phyloP scores from a whole-genome alignment of 2,113 vertebrate genomes.

The Aphelocoma coerulescens region DNA sequence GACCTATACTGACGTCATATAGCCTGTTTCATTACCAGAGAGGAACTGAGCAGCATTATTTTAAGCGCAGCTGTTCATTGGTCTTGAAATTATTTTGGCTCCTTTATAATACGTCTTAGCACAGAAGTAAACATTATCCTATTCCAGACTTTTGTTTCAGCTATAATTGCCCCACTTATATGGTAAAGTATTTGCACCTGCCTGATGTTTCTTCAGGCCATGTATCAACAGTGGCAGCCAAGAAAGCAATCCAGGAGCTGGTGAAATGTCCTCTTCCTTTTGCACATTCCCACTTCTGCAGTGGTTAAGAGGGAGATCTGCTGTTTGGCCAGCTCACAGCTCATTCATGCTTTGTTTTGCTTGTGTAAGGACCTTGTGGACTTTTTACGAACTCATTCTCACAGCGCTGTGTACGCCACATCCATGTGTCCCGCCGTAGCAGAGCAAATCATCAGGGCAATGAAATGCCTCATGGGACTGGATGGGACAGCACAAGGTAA shows the following conservation, averaged over 20 bases:
- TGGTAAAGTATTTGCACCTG: not conserved
- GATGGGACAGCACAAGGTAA: constrained; percentile 85
- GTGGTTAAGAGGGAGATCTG: not conserved
- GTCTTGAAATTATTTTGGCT: not conserved
- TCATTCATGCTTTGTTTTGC: constrained; percentile 54
- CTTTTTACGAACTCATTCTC: constrained; percentile 85
- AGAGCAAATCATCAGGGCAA: constrained; percentile 84
- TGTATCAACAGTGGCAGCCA: not conserved
- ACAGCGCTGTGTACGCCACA: constrained; percentile 83
- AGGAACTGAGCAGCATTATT: not conserved
- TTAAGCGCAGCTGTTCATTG: not conserved
- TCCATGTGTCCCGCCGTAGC: constrained; percentile 85
- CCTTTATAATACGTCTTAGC: not conserved
- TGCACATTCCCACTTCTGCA: not conserved
- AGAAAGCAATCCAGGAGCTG: not conserved
- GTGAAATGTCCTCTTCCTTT: not conserved
- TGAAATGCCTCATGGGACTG: constrained; percentile 87
- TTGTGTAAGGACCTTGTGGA: constrained; percentile 84
- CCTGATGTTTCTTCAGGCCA: not conserved
- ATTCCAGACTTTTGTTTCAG: not conserved
- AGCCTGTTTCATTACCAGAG: not conserved
- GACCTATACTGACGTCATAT: not conserved
- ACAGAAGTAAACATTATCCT: not conserved
- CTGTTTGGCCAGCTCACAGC: not conserved
- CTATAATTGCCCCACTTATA: not conserved